A percentile compares a stretch with the other conserved stretches of the same genome.
Evolutionary conservation across 1,140 invertebrate genomes (phyloP).

Genomic region (Melipona quadrifasciata): DNA sequence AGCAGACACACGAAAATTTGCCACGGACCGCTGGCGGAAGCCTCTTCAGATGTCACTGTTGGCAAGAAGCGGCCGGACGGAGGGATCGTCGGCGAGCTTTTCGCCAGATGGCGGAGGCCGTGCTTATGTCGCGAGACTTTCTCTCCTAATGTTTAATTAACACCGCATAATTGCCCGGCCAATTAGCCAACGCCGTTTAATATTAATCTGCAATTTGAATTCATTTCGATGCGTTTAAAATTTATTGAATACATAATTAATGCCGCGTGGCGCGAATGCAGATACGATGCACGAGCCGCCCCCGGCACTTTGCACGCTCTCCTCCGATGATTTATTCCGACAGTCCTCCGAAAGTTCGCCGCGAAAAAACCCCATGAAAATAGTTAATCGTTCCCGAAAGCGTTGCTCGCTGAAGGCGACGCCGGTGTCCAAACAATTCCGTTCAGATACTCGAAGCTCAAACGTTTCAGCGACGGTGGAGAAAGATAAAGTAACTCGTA

Average conservation of each 20-base stretch:
- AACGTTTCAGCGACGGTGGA: neutral
- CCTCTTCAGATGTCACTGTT: conserved; percentile 16
- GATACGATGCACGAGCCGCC: conserved; percentile 50
- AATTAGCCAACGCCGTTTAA: conserved; percentile 77
- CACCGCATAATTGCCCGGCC: conserved; percentile 75
- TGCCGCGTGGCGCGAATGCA: conserved; percentile 68
- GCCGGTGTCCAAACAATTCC: neutral
- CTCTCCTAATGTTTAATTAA: conserved; percentile 78
- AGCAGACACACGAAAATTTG: neutral
- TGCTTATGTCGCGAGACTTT: conserved; percentile 23
- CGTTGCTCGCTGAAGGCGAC: neutral
- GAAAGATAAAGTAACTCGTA: neutral
- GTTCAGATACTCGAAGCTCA: neutral
- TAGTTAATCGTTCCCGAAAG: conserved; percentile 24
- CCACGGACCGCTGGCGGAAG: neutral
- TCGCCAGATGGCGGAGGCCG: conserved; percentile 54
- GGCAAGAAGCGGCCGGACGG: too few relatives aligned
- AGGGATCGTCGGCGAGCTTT: neutral
- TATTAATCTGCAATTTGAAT: conserved; percentile 81
- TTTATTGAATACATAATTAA: conserved; percentile 80
- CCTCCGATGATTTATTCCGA: conserved; percentile 46
- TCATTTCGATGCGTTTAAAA: conserved; percentile 79
- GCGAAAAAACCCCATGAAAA: conserved; percentile 24
- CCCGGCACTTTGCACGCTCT: conserved; percentile 30
- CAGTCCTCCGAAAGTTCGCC: conserved; percentile 28